Evolutionary conservation across 2,113 vertebrate species (phyloP).

Genomic region (Lagopus leucura): DNA sequence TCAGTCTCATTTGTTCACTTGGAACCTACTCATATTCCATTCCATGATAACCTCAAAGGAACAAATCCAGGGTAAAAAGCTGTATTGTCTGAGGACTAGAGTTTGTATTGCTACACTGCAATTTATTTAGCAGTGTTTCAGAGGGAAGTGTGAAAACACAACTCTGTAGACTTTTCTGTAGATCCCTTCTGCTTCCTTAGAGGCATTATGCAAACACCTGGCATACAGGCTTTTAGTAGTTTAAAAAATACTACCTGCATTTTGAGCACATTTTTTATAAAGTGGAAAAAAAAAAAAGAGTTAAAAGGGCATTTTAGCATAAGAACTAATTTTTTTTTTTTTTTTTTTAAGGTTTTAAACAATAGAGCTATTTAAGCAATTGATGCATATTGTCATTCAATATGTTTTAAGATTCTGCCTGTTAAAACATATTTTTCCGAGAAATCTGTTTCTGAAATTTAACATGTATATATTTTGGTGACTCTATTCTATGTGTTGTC

Average conservation of each 20-base stretch:
- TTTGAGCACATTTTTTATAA: not conserved
- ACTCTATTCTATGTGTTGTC: not conserved
- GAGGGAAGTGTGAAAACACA: not conserved
- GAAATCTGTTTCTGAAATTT: not conserved
- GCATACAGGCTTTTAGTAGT: not conserved
- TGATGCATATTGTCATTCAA: not conserved
- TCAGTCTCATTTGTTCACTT: not conserved
- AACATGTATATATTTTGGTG: not conserved
- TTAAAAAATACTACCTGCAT: not conserved
- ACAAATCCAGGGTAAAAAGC: not conserved
- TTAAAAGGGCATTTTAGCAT: not conserved
- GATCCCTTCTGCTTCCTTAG: not conserved
- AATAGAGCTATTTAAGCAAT: not conserved
- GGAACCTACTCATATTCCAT: not conserved
- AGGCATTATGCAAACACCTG: not conserved
- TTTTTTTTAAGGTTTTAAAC: not conserved
- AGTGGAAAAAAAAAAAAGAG: not conserved
- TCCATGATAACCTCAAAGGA: not conserved
- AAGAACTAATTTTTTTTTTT: not conserved
- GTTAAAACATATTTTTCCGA: not conserved
- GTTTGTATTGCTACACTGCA: not conserved
- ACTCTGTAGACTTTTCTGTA: not conserved
- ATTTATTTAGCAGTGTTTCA: not conserved
- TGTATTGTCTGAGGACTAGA: not conserved
- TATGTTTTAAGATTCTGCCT: not conserved